Base-by-base conservation (phyloP, 1,140 invertebrate species). In the Periplaneta americana region DNA sequence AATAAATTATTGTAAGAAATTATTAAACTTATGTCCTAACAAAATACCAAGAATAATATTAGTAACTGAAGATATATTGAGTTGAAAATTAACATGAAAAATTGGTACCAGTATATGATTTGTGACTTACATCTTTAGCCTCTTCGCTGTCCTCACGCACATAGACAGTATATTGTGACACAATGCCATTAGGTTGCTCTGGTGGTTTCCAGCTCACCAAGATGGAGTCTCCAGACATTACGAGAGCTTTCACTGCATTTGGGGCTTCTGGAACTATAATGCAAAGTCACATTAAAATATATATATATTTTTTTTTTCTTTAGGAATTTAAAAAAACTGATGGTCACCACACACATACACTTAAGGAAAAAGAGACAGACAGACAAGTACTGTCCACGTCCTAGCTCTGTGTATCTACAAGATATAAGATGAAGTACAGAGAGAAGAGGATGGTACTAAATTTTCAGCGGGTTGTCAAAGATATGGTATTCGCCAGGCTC, bases 151-250 rank as follows among this genome's bases (percentile, higher is more conserved):
- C 93, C 32, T 94, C 94, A 87, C 95, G 95, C 0, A 94, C 93
- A 88, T 98, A 99, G 13, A 99, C 94, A 37, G 96, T 98, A 88
- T 98, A 99, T 87, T 98, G 96, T 15, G 93, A 96, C 81, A 99
- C 94, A 75, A 98, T 92, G 32, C 98, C 98, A 87, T 99, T 99
- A 32, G 96, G 96, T 85, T 96, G 94, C 86, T 93, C 92, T 79
- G 98, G 98, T 83, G 95, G 94, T 85, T 96, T 93, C 98, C 98
- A 99, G 15, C 96, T 97, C 1, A 98, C 95, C 8, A 98, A 90
- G 86, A 99, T 97, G 4, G 96, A 95, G 86, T 96, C 96, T 35
- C 92, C 91, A 76, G 96, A 97, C 93, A 97, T 97, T 10, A 98
- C 95, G 34, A 98, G 88, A 57, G 97, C 96, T 89, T 98, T 99